phyloP scores from a whole-genome alignment of 2,888 invertebrate species.

The Cremastinae sp. region DNA sequence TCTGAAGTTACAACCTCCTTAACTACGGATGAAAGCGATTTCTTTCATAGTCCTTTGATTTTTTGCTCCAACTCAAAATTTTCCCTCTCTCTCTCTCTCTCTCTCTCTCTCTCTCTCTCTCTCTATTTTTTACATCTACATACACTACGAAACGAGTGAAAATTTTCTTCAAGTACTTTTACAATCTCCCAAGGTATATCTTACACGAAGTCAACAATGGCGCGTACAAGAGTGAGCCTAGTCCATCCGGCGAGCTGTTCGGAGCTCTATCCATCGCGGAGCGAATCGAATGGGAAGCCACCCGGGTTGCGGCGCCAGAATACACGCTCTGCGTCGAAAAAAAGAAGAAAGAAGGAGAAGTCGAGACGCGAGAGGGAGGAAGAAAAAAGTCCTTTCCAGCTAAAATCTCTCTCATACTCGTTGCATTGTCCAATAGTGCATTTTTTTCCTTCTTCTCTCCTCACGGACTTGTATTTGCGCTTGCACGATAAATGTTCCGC shows the following conservation, averaged over 20 bases:
- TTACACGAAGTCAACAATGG: slow-evolving; percentile 69
- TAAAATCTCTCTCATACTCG: slow-evolving; percentile 6
- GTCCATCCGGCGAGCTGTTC: slow-evolving; percentile 3
- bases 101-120: slow-evolving; percentile 8
- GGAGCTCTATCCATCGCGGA: slow-evolving; percentile 24
- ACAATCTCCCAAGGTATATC: slow-evolving; percentile 52
- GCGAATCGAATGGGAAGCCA: slow-evolving; percentile 63
- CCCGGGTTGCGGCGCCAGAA: slow-evolving; percentile 70
- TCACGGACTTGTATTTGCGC: slow-evolving; percentile 35
- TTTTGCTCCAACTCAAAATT: slow-evolving; percentile 19
- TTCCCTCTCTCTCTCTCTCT: slow-evolving; percentile 13
- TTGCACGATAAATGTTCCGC: slow-evolving; percentile 51
- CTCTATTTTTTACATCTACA: not conserved
- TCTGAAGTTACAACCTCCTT: too few species aligned
- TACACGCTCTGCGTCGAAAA: slow-evolving; percentile 59
- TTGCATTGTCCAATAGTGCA: not conserved
- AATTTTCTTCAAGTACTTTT: slow-evolving; percentile 44
- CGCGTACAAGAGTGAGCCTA: slow-evolving; percentile 32
- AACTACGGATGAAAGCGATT: too few species aligned
- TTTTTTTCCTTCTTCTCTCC: slow-evolving; percentile 38
- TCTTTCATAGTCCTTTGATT: not conserved
- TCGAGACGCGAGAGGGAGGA: too few species aligned
- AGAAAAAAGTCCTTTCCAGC: slow-evolving; percentile 47
- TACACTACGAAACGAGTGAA: slow-evolving; percentile 43
- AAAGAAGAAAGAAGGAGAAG: too few species aligned